A percentile compares a stretch with the other conserved stretches of the same genome.
Evolutionary conservation across 1,140 invertebrate genomes (phyloP).

Genomic region (Papilio polyxenes): DNA sequence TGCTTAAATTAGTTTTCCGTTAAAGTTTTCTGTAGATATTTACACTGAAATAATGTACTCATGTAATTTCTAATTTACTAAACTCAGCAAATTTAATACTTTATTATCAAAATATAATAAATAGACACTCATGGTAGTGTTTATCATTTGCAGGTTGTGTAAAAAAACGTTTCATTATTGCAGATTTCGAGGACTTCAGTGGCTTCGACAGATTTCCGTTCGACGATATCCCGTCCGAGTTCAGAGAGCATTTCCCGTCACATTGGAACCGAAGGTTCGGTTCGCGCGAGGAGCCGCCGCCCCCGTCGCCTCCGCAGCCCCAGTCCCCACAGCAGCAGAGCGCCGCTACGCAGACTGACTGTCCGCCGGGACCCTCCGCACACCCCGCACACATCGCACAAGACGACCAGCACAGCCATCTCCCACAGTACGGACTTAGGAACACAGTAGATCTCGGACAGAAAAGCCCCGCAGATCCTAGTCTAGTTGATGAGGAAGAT

Average conservation of each 20-base stretch:
- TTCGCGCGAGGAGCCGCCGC: constrained; percentile 60
- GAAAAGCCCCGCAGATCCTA: constrained; percentile 82
- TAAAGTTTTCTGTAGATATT: neutral
- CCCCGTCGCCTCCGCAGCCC: constrained; percentile 52
- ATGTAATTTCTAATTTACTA: too few relatives aligned
- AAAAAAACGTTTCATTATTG: constrained; percentile 69
- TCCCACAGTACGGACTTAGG: constrained; percentile 86
- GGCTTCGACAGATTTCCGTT: constrained; percentile 82
- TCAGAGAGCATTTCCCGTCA: constrained; percentile 82
- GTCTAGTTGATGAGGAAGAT: constrained; percentile 79
- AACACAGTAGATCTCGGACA: constrained; percentile 89
- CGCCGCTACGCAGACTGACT: constrained; percentile 79
- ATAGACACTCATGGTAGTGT: neutral
- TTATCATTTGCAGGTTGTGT: constrained; percentile 49
- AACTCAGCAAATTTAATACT: too few relatives aligned
- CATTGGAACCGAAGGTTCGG: constrained; percentile 78
- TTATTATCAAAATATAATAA: constrained; percentile 6
- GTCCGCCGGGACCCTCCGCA: constrained; percentile 52
- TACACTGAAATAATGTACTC: too few relatives aligned
- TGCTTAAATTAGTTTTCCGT: neutral
- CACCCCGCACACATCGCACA: constrained; percentile 46
- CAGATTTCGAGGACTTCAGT: constrained; percentile 76
- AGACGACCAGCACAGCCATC: constrained; percentile 54
- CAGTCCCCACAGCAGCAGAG: constrained; percentile 66
- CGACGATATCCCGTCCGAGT: constrained; percentile 82